phyloP scores from a whole-genome alignment of 2,797 vertebrate species.

The Pteropus rufus region DNA sequence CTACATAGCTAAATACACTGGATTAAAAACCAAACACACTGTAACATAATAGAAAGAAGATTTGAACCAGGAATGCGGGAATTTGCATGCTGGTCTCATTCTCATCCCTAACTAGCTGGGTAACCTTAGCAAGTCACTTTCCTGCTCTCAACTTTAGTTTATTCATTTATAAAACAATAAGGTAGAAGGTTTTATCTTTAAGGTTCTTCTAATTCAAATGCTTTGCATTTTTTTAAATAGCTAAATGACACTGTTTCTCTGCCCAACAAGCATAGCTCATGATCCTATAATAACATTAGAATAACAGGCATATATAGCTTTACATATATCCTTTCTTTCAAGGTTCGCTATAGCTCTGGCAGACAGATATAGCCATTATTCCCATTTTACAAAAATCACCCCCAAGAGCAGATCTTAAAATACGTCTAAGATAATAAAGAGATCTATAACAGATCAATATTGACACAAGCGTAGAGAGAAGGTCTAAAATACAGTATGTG shows the following conservation, averaged over 20 bases:
- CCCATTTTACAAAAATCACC: neutral
- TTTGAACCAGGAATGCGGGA: neutral
- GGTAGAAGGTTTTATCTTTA: neutral
- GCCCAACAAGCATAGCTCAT: neutral
- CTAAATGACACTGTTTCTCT: neutral
- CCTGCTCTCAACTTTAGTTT: neutral
- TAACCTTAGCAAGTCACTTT: neutral
- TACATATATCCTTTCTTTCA: neutral
- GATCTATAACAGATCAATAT: neutral
- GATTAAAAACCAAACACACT: neutral
- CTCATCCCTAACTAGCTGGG: neutral
- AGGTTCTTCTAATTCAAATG: neutral
- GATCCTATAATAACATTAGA: neutral
- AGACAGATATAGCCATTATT: neutral
- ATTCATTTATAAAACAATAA: neutral
- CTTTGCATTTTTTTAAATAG: neutral
- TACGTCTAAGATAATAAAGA: neutral
- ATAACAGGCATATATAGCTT: neutral
- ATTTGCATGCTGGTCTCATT: neutral
- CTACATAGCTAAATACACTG: neutral
- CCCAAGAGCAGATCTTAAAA: neutral
- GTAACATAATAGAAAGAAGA: neutral
- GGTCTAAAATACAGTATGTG: neutral
- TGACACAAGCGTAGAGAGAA: neutral
- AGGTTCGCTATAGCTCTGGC: neutral